Evolutionary conservation across 2,113 vertebrate species (phyloP).

Genomic region (Myrmecophaga tridactyla): DNA sequence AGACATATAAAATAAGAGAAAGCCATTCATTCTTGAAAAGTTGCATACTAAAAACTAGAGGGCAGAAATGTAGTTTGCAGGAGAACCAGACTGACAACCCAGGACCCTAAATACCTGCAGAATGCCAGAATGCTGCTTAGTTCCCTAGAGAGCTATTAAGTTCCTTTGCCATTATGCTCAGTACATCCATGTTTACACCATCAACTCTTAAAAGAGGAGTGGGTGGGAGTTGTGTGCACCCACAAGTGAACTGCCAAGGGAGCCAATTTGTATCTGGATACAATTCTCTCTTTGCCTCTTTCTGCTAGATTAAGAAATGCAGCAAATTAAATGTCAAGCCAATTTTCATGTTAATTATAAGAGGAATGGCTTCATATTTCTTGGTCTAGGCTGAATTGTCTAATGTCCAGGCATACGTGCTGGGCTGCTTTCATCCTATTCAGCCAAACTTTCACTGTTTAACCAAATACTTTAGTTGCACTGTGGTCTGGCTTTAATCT

Average conservation of each 20-base stretch:
- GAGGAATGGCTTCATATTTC: neutral
- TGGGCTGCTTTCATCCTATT: neutral
- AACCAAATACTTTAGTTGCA: neutral
- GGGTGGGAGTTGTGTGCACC: neutral
- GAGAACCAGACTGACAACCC: neutral
- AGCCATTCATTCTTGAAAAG: neutral
- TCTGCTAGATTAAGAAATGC: neutral
- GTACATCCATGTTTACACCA: neutral
- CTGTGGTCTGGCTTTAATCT: neutral
- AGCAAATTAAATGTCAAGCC: slow-evolving; percentile 11
- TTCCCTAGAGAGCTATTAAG: neutral
- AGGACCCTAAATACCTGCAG: neutral
- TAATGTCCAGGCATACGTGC: neutral
- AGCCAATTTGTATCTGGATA: neutral
- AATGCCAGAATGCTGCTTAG: neutral
- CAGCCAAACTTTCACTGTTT: neutral
- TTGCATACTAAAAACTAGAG: neutral
- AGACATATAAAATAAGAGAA: neutral
- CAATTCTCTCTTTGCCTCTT: neutral
- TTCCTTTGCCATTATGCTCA: neutral
- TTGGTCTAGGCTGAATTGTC: neutral
- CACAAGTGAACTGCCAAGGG: neutral
- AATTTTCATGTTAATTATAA: slow-evolving; percentile 10
- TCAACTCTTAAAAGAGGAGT: neutral
- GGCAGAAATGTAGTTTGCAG: neutral